phyloP scores from a whole-genome alignment of 2,113 vertebrate genomes.

The Chascanopsetta lugubris region DNA sequence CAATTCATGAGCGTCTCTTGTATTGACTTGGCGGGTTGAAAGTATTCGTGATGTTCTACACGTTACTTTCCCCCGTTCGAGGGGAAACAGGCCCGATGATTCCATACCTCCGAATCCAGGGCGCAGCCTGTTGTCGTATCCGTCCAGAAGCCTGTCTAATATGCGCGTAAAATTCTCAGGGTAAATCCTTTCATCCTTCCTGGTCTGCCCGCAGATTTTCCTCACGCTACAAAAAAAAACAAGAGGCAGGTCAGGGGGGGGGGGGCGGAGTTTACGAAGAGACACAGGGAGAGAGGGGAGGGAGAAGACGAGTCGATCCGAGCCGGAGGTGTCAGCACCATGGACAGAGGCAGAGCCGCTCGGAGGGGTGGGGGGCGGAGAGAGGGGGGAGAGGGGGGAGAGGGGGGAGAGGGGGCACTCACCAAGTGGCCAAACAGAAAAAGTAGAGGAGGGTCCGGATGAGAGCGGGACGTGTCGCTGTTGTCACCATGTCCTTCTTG shows the following conservation, averaged over 20 bases:
- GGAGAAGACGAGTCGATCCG: background rate
- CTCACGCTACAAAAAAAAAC: slow-evolving; percentile 78
- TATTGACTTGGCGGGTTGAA: too few relatives aligned
- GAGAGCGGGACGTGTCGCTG: slow-evolving; percentile 80
- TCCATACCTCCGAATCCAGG: slow-evolving; percentile 93
- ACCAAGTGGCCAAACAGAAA: slow-evolving; percentile 90
- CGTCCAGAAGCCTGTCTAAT: slow-evolving; percentile 95
- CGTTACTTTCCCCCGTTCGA: too few relatives aligned
- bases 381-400: too few relatives aligned
- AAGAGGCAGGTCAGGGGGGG: slow-evolving; percentile 5
- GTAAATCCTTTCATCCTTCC: slow-evolving; percentile 90
- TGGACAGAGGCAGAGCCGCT: slow-evolving; percentile 39
- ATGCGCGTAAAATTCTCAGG: slow-evolving; percentile 98
- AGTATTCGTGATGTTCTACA: too few relatives aligned
- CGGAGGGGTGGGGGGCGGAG: too few relatives aligned
- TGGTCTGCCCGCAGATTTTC: slow-evolving; percentile 85
- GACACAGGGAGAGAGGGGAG: background rate
- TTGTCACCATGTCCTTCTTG: slow-evolving; percentile 90
- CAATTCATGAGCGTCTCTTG: background rate
- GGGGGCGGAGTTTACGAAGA: too few relatives aligned
- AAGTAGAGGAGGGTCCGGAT: slow-evolving; percentile 87
- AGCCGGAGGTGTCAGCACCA: slow-evolving; percentile 28
- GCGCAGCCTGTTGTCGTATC: slow-evolving; percentile 97
- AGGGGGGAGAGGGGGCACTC: too few relatives aligned
- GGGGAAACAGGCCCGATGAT: too few relatives aligned